phyloP scores from a whole-genome alignment of 2,113 vertebrate genomes.

The human (Homo sapiens) region GRCh38 chr1:88886001-88886500 shows the following conservation, averaged over 20 bases:
- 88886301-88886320: neutral
- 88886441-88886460: neutral
- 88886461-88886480: neutral
- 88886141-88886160: neutral
- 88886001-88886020: neutral
- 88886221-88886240: neutral
- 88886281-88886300: neutral
- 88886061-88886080: neutral
- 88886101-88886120: neutral
- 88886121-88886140: neutral
- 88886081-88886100: neutral
- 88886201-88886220: neutral
- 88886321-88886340: neutral
- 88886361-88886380: neutral
- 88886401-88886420: neutral
- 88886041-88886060: neutral
- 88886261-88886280: neutral
- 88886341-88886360: neutral
- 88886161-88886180: conserved; percentile 4
- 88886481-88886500: neutral
- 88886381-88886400: neutral
- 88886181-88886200: neutral
- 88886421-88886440: neutral
- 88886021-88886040: neutral
- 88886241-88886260: neutral